Evolutionary conservation across 2,113 vertebrate species (phyloP).

Genomic region (Scolopax mira): DNA sequence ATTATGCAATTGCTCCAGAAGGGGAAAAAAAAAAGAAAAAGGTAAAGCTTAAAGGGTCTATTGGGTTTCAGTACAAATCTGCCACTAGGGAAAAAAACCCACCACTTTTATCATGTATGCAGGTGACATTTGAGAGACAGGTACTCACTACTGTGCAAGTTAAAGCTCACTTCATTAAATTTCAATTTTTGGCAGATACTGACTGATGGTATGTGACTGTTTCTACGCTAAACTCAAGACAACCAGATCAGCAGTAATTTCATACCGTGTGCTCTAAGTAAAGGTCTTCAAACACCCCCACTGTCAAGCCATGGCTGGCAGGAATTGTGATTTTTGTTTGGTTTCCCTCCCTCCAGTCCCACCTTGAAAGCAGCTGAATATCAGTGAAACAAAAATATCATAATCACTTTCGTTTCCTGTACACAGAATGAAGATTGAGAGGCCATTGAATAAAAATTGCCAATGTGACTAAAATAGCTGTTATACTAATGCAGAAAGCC

Average conservation of each 20-base stretch:
- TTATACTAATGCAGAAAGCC: not conserved
- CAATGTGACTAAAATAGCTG: constrained; percentile 29
- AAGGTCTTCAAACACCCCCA: constrained; percentile 37
- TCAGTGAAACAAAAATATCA: constrained; percentile 64
- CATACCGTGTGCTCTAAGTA: constrained; percentile 20
- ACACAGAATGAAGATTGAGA: not conserved
- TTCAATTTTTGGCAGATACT: constrained; percentile 43
- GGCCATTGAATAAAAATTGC: constrained; percentile 32
- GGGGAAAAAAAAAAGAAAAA: not conserved
- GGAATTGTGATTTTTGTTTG: not conserved
- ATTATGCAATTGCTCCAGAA: not conserved
- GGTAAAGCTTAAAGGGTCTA: constrained; percentile 26
- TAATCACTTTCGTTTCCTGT: constrained; percentile 20
- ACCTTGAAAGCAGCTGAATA: constrained; percentile 64
- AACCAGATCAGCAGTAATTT: constrained; percentile 42
- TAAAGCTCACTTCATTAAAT: constrained; percentile 58
- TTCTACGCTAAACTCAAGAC: constrained; percentile 55
- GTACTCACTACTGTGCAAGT: constrained; percentile 27
- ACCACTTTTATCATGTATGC: not conserved
- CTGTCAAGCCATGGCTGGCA: constrained; percentile 30
- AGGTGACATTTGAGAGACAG: constrained; percentile 52
- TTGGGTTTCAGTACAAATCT: constrained; percentile 25
- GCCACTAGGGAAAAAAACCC: not conserved
- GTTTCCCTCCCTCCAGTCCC: not conserved
- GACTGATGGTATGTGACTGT: constrained; percentile 6